Evolutionary conservation across 2,113 vertebrate genomes (phyloP), one percentile per base, ranked within the genome.

Genomic region (Pelmatolapia mariae): DNA sequence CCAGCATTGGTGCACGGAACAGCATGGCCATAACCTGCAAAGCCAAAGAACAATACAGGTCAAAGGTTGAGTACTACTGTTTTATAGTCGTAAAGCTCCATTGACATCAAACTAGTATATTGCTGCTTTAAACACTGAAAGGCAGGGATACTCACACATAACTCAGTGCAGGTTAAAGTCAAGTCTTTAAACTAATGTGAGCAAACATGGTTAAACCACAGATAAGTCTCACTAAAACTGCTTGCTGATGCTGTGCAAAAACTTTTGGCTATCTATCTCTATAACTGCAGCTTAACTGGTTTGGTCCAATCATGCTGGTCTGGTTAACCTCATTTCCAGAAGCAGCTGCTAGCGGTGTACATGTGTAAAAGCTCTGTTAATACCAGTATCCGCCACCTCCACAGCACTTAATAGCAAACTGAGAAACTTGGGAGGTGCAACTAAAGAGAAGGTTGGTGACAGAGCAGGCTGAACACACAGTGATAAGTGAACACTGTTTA

Each of bases 1-100:
- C 98, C 97, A 0, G 97, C 97, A 0, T 98, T 97, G 0, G 98
- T 98, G 81, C 97, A 96, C 0, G 97, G 98, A 5, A 97, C 96
- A 1, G 96, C 96, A 0, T 98, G 98, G 33, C 98, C 97, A 15
- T 98, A 99, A 83, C 97, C 98, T 99, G 80, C 76, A 83, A 73
- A 87, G 68, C 82, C 53, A 92, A 38, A 91, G 80, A 15, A 87
- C 8, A 68, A 10, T 22, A 9, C 80, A 82, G 78, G 80, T 90
- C 56, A 91, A 56, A 71, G 11, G 19, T 47, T 38, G 54, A 26
- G 31, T 9, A 53, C 8, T 19, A 22, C 12, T 50, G 33, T 43
- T 73, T 54, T 36, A 59, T 6, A n/a, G 40, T 73, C 43, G 43
- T 18, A 4, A 57, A 76, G 57, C 79, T 54, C 52, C 24, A 59